These are phyloP conservation scores for Nemurella pictetii DNA, from an alignment of 2,888 invertebrate genomes.

Conservation along the genomic window DNA sequence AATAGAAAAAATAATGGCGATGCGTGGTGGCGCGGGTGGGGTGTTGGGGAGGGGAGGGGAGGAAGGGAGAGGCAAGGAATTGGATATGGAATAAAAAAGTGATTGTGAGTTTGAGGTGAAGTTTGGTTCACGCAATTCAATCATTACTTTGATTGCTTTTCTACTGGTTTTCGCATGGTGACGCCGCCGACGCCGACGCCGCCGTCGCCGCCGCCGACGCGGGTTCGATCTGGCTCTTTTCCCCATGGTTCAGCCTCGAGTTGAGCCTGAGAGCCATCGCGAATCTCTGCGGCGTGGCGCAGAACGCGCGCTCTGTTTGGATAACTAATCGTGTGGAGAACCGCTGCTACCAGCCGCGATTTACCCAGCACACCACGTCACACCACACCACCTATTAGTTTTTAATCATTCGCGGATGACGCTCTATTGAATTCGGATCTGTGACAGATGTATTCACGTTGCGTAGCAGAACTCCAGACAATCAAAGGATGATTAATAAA, in stretches of 20 bases:
- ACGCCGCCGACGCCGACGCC: neutral
- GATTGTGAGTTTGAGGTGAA: constrained; percentile 16
- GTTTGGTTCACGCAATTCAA: constrained; percentile 25
- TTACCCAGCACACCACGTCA: neutral
- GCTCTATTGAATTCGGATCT: neutral
- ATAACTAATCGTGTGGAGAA: neutral
- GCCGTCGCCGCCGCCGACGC: neutral
- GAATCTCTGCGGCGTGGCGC: neutral
- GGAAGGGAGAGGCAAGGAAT: neutral
- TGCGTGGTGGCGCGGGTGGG: neutral
- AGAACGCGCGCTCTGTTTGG: neutral
- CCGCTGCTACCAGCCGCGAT: neutral
- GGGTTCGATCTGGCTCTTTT: neutral
- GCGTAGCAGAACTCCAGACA: neutral
- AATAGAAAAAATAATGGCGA: constrained; percentile 30
- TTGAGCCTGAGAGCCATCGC: neutral
- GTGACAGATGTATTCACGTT: neutral
- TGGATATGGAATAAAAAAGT: neutral
- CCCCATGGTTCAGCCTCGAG: no score
- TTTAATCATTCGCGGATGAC: neutral
- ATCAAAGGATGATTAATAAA: neutral
- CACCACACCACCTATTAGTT: neutral
- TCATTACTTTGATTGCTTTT: constrained; percentile 31
- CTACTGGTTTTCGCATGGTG: neutral
- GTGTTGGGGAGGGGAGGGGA: neutral